Evolutionary conservation across 2,888 invertebrate species (phyloP).

Genomic region (Drosophila nr. fundita): DNA sequence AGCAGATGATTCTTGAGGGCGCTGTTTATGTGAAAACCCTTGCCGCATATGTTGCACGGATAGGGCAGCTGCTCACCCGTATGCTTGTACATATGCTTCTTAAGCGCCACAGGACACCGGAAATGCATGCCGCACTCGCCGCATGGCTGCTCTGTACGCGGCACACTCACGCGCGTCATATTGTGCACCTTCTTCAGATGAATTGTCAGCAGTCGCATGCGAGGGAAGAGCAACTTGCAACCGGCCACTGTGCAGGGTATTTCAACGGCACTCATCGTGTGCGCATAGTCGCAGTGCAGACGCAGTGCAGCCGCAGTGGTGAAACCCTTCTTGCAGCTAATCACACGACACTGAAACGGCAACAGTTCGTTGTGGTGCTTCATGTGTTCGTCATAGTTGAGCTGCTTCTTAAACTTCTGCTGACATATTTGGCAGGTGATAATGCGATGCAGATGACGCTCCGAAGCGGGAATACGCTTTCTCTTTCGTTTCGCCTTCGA

Average conservation of each 20-base stretch:
- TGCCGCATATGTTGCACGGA: slow-evolving; percentile 82
- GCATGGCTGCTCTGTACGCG: slow-evolving; percentile 74
- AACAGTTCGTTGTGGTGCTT: slow-evolving; percentile 81
- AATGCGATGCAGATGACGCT: slow-evolving; percentile 59
- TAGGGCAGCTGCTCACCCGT: slow-evolving; percentile 82
- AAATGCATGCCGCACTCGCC: slow-evolving; percentile 80
- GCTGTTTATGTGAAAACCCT: slow-evolving; percentile 82
- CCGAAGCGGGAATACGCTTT: slow-evolving; percentile 44
- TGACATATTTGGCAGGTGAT: slow-evolving; percentile 79
- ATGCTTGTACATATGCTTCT: slow-evolving; percentile 83
- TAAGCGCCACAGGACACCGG: slow-evolving; percentile 81
- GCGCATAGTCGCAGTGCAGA: slow-evolving; percentile 79
- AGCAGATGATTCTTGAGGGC: slow-evolving; percentile 83
- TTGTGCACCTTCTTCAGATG: slow-evolving; percentile 81
- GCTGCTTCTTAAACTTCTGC: slow-evolving; percentile 78
- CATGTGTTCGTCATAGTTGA: slow-evolving; percentile 81
- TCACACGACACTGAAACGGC: slow-evolving; percentile 78
- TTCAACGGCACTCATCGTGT: slow-evolving; percentile 69
- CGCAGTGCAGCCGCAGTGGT: slow-evolving; percentile 80
- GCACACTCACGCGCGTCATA: slow-evolving; percentile 51
- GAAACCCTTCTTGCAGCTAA: slow-evolving; percentile 79
- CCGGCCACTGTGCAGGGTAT: slow-evolving; percentile 77
- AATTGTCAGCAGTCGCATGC: slow-evolving; percentile 79
- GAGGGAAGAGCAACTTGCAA: slow-evolving; percentile 76
- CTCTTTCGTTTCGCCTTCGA: slow-evolving; percentile 45